Percentiles rank a stretch among this genome's conserved stretches.
Evolutionary conservation across 2,888 invertebrate genomes (phyloP).

Genomic region (Folsomia candida): DNA sequence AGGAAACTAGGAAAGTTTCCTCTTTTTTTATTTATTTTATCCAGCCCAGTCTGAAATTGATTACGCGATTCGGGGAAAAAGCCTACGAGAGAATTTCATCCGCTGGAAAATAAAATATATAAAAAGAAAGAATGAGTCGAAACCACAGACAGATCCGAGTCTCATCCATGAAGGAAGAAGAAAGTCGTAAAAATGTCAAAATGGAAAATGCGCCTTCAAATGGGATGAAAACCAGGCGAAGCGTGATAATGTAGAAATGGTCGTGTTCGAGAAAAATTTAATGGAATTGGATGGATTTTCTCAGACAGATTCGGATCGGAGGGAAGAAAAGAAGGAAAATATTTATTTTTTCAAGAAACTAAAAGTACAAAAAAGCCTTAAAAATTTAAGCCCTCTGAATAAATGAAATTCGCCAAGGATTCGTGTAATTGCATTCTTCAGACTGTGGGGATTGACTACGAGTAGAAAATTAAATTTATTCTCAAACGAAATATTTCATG

Average conservation of each 20-base stretch:
- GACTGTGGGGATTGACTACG: too few species aligned
- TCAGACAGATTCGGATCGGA: neutral
- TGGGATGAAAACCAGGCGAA: too few species aligned
- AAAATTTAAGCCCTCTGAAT: neutral
- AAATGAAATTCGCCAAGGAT: too few species aligned
- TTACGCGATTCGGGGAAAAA: too few species aligned
- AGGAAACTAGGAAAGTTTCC: neutral
- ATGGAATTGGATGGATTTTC: slow-evolving; percentile 1
- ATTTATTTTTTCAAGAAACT: too few species aligned
- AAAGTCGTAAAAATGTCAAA: slow-evolving; percentile 8
- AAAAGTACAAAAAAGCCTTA: too few species aligned
- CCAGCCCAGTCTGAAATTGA: neutral
- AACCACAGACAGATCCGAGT: neutral
- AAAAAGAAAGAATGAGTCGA: neutral
- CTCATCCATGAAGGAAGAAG: neutral
- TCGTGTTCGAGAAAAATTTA: too few species aligned
- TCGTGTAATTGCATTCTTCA: too few species aligned
- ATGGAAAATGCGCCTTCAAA: neutral
- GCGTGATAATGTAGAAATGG: too few species aligned
- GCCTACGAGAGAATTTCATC: neutral
- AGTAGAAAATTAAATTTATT: too few species aligned
- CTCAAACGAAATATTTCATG: neutral
- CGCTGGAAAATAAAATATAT: neutral
- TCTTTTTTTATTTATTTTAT: too few species aligned
- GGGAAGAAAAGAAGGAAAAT: neutral